Evolutionary conservation across 2,888 invertebrate genomes (phyloP), one percentile per base, ranked within the genome.

Genomic region (Agrochola circellaris): DNA sequence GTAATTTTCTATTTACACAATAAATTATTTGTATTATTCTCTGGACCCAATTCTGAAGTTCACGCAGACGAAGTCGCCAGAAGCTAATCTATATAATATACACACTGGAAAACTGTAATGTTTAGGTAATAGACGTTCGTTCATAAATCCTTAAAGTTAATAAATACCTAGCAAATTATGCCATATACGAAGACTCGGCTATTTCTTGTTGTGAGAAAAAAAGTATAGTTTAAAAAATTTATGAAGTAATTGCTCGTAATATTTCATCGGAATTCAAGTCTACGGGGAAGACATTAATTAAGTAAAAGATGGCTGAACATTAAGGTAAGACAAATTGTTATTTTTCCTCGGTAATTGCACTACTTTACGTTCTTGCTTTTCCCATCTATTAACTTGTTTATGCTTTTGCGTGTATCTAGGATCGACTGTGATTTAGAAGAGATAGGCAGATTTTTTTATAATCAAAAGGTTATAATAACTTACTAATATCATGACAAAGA

Each of bases 281-380:
- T 42, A n/a, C 23, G 42, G 42, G 30, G 56, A n/a, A 58, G 34
- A 34, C 45, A 34, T 26, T 30, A 42, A 54, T 54, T 42, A 17
- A 30, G 42, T 73, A 23, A 73, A 73, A 73, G 23, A 42, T 73
- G 26, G 45, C 30, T 45, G 34, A 45, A 74, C n/a, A 74, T 20
- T 45, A 30, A 56, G 20, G 6, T 30, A 30, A 42, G n/a, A 73
- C 17, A 4, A 17, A 73, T 73, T 42, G 23, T n/a, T 73, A 38
- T 71, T 68, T 56, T 68, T 56, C 58, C n/a, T 54, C 38, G 38
- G n/a, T 69, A 38, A 38, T 69, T 38, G 9, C n/a, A n/a, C 51
- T 69, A 5, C 15, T 30, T 73, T 30, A 42, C 42, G 42, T 56
- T 30, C 13, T 56, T 30, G 30, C 30, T 73, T 34, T 73, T 13